A percentile compares a stretch with the other conserved stretches of the same genome.
These are phyloP conservation scores for Dynastes hyllus DNA, from an alignment of 2,888 invertebrate species.

Conservation along the genomic window DNA sequence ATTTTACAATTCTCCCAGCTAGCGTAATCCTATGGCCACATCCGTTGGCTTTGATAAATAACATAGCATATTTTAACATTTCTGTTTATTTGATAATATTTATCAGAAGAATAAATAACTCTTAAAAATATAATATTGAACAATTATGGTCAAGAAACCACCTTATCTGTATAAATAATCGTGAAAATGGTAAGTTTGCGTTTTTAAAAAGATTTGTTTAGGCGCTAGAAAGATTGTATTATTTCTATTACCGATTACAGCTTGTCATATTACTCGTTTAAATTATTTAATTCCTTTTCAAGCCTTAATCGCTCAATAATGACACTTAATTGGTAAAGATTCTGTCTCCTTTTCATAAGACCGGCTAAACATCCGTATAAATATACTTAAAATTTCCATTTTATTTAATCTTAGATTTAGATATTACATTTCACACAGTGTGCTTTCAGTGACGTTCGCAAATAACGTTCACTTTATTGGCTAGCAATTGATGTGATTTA, in stretches of 20 bases:
- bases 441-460: conserved; percentile 28
- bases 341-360: not conserved
- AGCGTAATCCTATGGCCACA: conserved; percentile 43
- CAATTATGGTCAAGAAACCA: conserved; percentile 24
- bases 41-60: conserved; percentile 46
- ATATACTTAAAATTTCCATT: conserved; percentile 25
- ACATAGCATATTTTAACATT: conserved; percentile 37
- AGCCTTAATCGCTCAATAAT: conserved; percentile 8
- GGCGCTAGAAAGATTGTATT: not conserved
- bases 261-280: not conserved
- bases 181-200: not conserved
- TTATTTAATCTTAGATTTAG: conserved; percentile 45
- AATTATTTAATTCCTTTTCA: conserved; percentile 25
- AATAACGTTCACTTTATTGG: conserved; percentile 34
- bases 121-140: conserved; percentile 37
- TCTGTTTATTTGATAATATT: conserved; percentile 40
- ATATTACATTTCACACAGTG: conserved; percentile 34
- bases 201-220: conserved; percentile 6
- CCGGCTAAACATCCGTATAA: not conserved
- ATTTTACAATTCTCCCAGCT: conserved; percentile 27
- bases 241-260: conserved; percentile 1
- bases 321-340: conserved; percentile 25
- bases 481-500: conserved; percentile 47
- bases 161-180: conserved; percentile 15
- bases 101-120: conserved; percentile 35